Percentiles rank a stretch among this genome's conserved stretches.
phyloP scores from a whole-genome alignment of 2,113 vertebrate species.

The Lepus timidus region DNA sequence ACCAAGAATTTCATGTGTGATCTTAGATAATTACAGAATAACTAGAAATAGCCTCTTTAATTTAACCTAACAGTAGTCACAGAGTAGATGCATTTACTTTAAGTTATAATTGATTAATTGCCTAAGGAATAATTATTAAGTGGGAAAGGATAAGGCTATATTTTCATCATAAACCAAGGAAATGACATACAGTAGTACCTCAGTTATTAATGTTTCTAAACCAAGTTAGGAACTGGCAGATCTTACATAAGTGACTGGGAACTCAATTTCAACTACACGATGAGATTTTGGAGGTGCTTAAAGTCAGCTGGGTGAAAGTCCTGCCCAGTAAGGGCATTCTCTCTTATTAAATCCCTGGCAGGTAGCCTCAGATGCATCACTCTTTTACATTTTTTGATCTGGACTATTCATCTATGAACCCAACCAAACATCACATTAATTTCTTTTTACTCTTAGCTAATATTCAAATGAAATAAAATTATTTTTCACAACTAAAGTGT shows the following conservation, averaged over 20 bases:
- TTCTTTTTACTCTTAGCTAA: constrained; percentile 24
- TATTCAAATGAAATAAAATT: constrained; percentile 14
- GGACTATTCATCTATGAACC: background rate
- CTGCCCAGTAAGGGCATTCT: background rate
- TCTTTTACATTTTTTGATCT: constrained; percentile 24
- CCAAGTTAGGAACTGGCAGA: constrained; percentile 31
- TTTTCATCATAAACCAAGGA: constrained; percentile 24
- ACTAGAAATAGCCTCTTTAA: constrained; percentile 4
- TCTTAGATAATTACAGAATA: constrained; percentile 49
- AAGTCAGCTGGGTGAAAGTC: background rate
- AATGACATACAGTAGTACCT: background rate
- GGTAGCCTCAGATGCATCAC: background rate
- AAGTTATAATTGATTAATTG: constrained; percentile 47
- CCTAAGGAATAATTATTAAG: constrained; percentile 33
- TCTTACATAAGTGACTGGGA: background rate
- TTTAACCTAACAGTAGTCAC: constrained; percentile 20
- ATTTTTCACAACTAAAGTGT: background rate
- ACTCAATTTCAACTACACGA: background rate
- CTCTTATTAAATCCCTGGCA: background rate
- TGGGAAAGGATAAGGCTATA: constrained; percentile 30
- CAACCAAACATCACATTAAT: background rate
- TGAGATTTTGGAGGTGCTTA: constrained; percentile 13
- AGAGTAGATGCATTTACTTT: constrained; percentile 9
- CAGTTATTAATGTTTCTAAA: constrained; percentile 2
- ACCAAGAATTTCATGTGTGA: constrained; percentile 46